Evolutionary conservation across 1,140 invertebrate species (phyloP).

Genomic region (Orius insidiosus): DNA sequence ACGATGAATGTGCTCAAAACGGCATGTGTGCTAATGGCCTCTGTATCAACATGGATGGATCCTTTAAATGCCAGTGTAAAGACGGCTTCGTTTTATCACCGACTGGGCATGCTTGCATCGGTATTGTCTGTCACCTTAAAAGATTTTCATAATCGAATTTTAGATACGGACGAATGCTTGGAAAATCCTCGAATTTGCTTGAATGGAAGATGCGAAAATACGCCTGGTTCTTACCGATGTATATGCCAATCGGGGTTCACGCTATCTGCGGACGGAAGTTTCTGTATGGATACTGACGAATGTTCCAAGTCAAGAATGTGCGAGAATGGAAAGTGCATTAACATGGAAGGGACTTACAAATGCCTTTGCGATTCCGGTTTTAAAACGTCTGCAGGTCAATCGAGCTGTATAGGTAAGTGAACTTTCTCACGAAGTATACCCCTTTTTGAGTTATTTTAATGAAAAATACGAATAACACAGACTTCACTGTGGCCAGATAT

Average conservation of each 20-base stretch:
- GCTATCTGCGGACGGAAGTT: constrained; percentile 45
- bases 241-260: constrained; percentile 58
- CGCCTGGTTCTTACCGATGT: constrained; percentile 58
- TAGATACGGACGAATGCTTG: constrained; percentile 68
- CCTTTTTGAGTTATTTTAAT: constrained; percentile 1
- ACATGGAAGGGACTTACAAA: constrained; percentile 56
- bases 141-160: constrained; percentile 14
- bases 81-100: constrained; percentile 54
- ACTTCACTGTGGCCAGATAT: constrained; percentile 35
- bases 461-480: constrained; percentile 7
- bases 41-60: constrained; percentile 62
- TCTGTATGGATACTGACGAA: constrained; percentile 66
- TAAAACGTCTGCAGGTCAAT: constrained; percentile 36
- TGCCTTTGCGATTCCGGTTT: constrained; percentile 69
- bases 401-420: constrained; percentile 33
- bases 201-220: constrained; percentile 52
- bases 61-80: constrained; percentile 63
- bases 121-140: constrained; percentile 27
- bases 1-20: constrained; percentile 71
- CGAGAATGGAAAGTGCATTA: constrained; percentile 51
- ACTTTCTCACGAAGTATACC: background rate
- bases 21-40: constrained; percentile 70
- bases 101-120: constrained; percentile 57
- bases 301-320: constrained; percentile 55
- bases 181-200: constrained; percentile 68